These are phyloP conservation scores for Drosophila infuscata DNA, from an alignment of 2,888 invertebrate genomes.

Conservation along the genomic window DNA sequence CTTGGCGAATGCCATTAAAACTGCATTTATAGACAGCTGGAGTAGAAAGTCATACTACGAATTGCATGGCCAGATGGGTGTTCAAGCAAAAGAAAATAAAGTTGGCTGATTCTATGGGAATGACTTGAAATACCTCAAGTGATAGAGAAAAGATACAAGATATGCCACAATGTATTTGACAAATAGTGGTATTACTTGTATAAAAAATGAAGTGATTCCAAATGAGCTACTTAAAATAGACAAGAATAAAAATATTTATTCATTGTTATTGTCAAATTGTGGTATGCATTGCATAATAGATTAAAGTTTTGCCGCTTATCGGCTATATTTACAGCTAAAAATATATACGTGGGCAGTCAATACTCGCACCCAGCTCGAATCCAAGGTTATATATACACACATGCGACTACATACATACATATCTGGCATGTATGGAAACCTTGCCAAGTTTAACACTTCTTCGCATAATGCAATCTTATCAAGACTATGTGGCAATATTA, in stretches of 20 bases:
- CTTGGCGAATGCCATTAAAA: slow-evolving; percentile 49
- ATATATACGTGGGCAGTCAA: slow-evolving; percentile 37
- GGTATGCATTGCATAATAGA: slow-evolving; percentile 57
- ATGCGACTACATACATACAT: slow-evolving; percentile 14
- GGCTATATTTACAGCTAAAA: slow-evolving; percentile 11
- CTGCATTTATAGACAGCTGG: slow-evolving; percentile 43
- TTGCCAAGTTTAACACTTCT: slow-evolving; percentile 46
- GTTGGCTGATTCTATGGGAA: not conserved
- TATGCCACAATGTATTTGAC: too few species aligned
- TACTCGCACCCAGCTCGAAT: slow-evolving; percentile 23
- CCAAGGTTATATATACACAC: slow-evolving; percentile 42
- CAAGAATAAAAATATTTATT: not conserved
- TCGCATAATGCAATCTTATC: slow-evolving; percentile 65
- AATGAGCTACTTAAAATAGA: not conserved
- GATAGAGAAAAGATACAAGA: not conserved
- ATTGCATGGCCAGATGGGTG: slow-evolving; percentile 11
- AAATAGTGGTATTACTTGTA: slow-evolving; percentile 44
- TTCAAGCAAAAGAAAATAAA: not conserved
- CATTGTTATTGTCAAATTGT: not conserved
- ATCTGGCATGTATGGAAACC: slow-evolving; percentile 16
- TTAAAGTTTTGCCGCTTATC: slow-evolving; percentile 58
- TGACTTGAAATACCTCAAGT: not conserved
- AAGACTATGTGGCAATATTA: slow-evolving; percentile 29
- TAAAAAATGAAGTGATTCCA: slow-evolving; percentile 37
- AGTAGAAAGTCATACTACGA: not conserved